These are phyloP conservation scores for Drosophila koepferae DNA, from an alignment of 2,888 invertebrate species.

Conservation along the genomic window DNA sequence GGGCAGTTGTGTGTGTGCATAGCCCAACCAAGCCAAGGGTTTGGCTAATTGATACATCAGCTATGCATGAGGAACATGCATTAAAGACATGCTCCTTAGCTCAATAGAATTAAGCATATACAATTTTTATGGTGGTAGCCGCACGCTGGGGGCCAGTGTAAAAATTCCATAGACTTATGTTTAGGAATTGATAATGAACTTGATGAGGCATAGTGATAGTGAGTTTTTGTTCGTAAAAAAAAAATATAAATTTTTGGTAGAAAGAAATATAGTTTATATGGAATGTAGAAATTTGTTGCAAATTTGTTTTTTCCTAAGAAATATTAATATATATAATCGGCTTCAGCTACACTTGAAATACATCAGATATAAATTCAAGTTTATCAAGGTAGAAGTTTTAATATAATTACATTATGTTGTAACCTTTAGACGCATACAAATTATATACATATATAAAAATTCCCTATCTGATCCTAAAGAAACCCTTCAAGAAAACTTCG, in stretches of 20 bases:
- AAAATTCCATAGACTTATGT: neutral
- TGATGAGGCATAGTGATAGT: neutral
- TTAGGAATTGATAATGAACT: neutral
- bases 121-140: conserved; percentile 22
- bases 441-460: too few species aligned
- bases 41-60: conserved; percentile 66
- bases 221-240: neutral
- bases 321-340: neutral
- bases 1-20: conserved; percentile 43
- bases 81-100: conserved; percentile 28
- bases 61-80: conserved; percentile 39
- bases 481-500: too few species aligned
- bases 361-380: too few species aligned
- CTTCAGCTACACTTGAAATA: neutral
- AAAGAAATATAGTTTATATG: neutral
- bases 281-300: neutral
- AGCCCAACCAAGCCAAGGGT: conserved; percentile 43
- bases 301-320: too few species aligned
- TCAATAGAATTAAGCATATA: neutral
- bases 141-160: conserved; percentile 17
- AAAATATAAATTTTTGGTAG: too few species aligned
- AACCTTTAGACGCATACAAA: too few species aligned
- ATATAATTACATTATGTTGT: too few species aligned
- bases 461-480: too few species aligned
- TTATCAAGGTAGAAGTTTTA: too few species aligned